Percentiles rank a stretch among this genome's conserved stretches.
Conservation (phyloP, 2,888 invertebrate genomes). For the Pteria penguin region DNA sequence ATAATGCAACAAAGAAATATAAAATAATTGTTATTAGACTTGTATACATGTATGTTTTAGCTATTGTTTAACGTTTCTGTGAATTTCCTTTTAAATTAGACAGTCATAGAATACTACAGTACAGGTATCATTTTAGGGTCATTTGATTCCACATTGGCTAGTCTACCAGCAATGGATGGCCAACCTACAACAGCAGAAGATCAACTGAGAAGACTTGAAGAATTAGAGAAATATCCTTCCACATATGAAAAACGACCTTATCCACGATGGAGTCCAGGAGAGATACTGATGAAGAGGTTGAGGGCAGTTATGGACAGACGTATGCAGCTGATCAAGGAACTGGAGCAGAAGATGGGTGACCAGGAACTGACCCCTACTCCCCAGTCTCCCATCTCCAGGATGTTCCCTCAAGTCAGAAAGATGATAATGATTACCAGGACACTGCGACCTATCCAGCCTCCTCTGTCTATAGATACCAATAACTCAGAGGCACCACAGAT, state of each 20-base stretch:
- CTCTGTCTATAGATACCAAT: background rate
- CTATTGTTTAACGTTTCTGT: background rate
- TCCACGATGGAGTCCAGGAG: conserved; percentile 15
- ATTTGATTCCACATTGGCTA: no score
- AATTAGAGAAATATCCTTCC: conserved; percentile 34
- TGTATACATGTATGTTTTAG: no score
- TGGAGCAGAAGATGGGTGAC: conserved; percentile 13
- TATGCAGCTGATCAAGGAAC: background rate
- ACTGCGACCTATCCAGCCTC: background rate
- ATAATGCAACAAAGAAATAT: no score
- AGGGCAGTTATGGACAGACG: conserved; percentile 21
- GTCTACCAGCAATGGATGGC: background rate
- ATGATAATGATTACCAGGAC: conserved; percentile 14
- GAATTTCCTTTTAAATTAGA: no score
- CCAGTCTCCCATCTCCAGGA: background rate
- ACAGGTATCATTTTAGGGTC: no score
- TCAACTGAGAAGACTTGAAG: conserved; percentile 21
- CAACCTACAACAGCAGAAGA: background rate
- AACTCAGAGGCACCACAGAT: background rate
- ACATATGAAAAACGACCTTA: conserved; percentile 30
- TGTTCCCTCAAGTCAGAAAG: conserved; percentile 9
- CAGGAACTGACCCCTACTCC: conserved; percentile 3
- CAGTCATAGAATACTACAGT: no score
- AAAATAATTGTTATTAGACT: no score
- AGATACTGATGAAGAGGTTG: conserved; percentile 25